Evolutionary conservation across 2,888 invertebrate genomes (phyloP).

Genomic region (Sturmia bella): DNA sequence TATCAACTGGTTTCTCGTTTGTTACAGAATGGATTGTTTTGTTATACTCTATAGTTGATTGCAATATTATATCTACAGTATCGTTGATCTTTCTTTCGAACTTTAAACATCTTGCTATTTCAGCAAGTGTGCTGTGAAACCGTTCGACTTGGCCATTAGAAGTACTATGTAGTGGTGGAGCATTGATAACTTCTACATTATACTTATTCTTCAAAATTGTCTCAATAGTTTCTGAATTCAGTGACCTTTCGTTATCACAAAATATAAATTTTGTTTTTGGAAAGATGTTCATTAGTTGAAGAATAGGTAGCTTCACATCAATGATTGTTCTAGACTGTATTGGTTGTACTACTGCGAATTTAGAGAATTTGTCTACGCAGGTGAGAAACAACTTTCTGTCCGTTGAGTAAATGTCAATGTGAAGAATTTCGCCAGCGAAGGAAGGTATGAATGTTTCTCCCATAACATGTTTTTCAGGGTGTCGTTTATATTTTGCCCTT

Average conservation of each 20-base stretch:
- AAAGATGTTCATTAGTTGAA: not conserved
- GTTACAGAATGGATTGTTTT: slow-evolving; percentile 54
- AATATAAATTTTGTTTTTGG: not conserved
- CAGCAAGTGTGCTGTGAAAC: slow-evolving; percentile 58
- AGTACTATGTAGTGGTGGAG: slow-evolving; percentile 13
- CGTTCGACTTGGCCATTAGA: slow-evolving; percentile 28
- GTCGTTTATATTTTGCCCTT: slow-evolving; percentile 19
- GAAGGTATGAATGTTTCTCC: not conserved
- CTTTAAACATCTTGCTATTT: slow-evolving; percentile 11
- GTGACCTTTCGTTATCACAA: slow-evolving; percentile 1
- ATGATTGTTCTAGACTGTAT: not conserved
- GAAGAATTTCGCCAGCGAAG: not conserved
- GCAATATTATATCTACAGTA: slow-evolving; percentile 42
- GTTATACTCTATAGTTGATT: slow-evolving; percentile 55
- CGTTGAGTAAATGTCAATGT: not conserved
- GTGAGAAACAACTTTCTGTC: not conserved
- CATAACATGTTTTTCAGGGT: slow-evolving; percentile 7
- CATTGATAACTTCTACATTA: slow-evolving; percentile 9
- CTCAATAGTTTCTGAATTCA: not conserved
- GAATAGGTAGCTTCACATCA: not conserved
- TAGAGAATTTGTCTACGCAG: no score
- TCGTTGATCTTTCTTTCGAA: slow-evolving; percentile 29
- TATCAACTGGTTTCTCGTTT: slow-evolving; percentile 13
- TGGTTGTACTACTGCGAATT: not conserved
- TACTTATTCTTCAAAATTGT: not conserved